Percentiles rank a stretch among this genome's conserved stretches.
These are phyloP conservation scores for Salticus scenicus DNA, from an alignment of 2,888 invertebrate genomes.

Conservation along the genomic window DNA sequence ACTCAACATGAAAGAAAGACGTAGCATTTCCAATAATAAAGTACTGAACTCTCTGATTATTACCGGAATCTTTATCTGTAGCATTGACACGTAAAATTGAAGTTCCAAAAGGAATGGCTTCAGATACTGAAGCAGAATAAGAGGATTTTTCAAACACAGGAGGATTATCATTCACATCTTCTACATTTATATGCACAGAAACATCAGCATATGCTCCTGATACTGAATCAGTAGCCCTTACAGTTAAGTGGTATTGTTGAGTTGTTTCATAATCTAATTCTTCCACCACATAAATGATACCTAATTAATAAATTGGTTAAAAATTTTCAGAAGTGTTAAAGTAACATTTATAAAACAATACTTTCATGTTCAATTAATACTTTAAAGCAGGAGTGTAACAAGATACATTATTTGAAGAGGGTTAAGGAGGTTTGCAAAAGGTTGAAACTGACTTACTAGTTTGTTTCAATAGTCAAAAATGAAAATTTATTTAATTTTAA, in stretches of 20 bases:
- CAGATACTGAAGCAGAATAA: slow-evolving; percentile 76
- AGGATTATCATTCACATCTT: slow-evolving; percentile 92
- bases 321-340: too few relatives aligned
- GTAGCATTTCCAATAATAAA: slow-evolving; percentile 79
- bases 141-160: slow-evolving; percentile 83
- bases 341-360: too few relatives aligned
- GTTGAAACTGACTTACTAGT: too few relatives aligned
- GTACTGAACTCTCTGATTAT: slow-evolving; percentile 83
- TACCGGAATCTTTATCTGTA: slow-evolving; percentile 75
- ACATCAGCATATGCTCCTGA: slow-evolving; percentile 90
- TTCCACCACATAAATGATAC: slow-evolving; percentile 89
- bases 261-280: slow-evolving; percentile 90
- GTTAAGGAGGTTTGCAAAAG: too few relatives aligned
- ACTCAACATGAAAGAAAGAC: slow-evolving; percentile 86
- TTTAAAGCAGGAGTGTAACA: too few relatives aligned
- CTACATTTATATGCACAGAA: slow-evolving; percentile 80
- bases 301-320: slow-evolving; percentile 80
- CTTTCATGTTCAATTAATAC: too few relatives aligned
- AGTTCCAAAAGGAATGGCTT: slow-evolving; percentile 75
- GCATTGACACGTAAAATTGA: slow-evolving; percentile 74
- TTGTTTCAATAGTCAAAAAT: too few relatives aligned
- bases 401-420: too few relatives aligned
- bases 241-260: slow-evolving; percentile 85
- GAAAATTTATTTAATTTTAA: too few relatives aligned
- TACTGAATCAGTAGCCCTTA: slow-evolving; percentile 87